Evolutionary conservation across 2,113 vertebrate species (phyloP), one percentile per base, ranked within the genome.

Genomic region (Madoqua kirkii): DNA sequence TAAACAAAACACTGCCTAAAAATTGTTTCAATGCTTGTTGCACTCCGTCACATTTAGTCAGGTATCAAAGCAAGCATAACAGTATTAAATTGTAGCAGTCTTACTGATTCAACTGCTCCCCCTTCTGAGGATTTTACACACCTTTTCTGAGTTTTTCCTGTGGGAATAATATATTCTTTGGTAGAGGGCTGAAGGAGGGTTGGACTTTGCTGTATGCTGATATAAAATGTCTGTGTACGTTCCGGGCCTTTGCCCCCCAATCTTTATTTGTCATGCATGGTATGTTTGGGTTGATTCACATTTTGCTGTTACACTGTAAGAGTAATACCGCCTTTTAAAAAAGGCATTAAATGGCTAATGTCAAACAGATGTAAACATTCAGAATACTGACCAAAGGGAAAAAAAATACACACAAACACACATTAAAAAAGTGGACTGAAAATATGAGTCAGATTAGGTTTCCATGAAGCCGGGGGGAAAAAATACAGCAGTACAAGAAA

Each of bases 351-450:
- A 99, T 98, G 98, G 98, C 98, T 99, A 99, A 99, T 98, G 98
- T 98, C 85, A 79, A 99, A 99, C 98, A 99, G 98, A 98, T 99
- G 99, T 99, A 99, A 99, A 99, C 99, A 99, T 99, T 99, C 97
- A 98, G 98, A 99, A 99, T 99, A 99, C 99, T 99, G 98, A 98
- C 98, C 97, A 95, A 98, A 98, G 97, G 96, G 85, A 93, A 91
- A 96, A 92, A 90, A 91, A 96, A 86, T 16, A 97, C 55, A 95
- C 40, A 96, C 97, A 98, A 84, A 98, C 14, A 97, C 96, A 96
- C 95, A 96, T 64, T 97, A 40, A 90, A 94, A 95, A 86, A 86
- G 50, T 98, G 98, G 98, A 98, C 98, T 98, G 97, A 98, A 98
- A 99, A 98, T 88, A 97, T 91, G 97, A 97, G 98, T 97, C 1